Conservation (phyloP, 2,113 vertebrate genomes). For the Cephalopterus ornatus region DNA sequence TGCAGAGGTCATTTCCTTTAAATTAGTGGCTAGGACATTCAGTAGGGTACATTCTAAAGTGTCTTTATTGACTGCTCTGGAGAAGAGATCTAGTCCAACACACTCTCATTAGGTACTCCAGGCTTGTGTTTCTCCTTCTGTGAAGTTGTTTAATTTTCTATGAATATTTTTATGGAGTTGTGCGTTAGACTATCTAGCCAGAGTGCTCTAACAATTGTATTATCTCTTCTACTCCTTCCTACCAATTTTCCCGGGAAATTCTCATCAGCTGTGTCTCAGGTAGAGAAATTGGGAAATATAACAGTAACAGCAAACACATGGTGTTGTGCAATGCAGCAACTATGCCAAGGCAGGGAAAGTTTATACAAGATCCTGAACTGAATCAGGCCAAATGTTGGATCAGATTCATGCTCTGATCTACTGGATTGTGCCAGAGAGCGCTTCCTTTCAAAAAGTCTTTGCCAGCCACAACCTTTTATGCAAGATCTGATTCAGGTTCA, state of each 20-base stretch:
- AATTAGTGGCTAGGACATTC: not conserved
- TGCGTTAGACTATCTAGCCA: not conserved
- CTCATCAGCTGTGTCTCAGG: not conserved
- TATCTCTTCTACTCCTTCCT: not conserved
- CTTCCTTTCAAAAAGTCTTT: not conserved
- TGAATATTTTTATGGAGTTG: not conserved
- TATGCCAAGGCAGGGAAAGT: not conserved
- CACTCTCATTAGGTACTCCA: not conserved
- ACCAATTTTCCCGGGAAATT: not conserved
- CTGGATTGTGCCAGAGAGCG: not conserved
- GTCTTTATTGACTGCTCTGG: not conserved
- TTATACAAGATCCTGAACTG: not conserved
- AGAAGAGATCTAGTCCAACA: not conserved
- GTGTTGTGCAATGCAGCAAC: not conserved
- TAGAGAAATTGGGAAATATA: not conserved
- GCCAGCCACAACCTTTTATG: not conserved
- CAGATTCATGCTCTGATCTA: not conserved
- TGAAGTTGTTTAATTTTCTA: not conserved
- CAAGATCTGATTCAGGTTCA: not conserved
- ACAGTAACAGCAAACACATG: not conserved
- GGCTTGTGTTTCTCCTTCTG: not conserved
- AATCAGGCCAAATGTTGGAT: not conserved
- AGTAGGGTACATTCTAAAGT: not conserved
- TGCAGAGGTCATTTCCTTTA: not conserved
- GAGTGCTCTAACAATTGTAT: not conserved